phyloP scores from a whole-genome alignment of 2,888 invertebrate genomes.

The Helleia helle region DNA sequence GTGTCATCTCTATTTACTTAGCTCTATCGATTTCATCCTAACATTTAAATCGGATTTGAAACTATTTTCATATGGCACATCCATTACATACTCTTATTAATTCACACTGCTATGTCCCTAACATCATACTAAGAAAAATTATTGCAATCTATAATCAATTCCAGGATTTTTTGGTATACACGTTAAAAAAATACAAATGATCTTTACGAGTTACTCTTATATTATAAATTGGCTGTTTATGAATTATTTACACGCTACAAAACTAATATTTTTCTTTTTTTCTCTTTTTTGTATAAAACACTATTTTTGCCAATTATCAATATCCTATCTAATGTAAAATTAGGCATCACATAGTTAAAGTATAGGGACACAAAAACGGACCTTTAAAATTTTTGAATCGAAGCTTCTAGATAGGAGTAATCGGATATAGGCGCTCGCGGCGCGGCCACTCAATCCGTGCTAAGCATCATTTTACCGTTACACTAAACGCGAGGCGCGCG shows the following conservation, averaged over 20 bases:
- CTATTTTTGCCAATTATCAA: too few relatives aligned
- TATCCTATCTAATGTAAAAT: constrained; percentile 6
- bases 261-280: too few relatives aligned
- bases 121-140: constrained; percentile 7
- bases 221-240: not conserved
- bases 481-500: too few relatives aligned
- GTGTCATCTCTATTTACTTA: too few relatives aligned
- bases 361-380: constrained; percentile 3
- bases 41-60: too few relatives aligned
- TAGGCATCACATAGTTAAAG: not conserved
- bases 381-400: not conserved
- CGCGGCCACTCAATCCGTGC: too few relatives aligned
- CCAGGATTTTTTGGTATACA: constrained; percentile 2
- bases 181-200: constrained; percentile 7
- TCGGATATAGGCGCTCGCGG: too few relatives aligned
- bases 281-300: too few relatives aligned
- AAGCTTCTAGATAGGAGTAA: too few relatives aligned
- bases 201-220: not conserved
- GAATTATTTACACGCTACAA: too few relatives aligned
- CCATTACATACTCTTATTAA: not conserved
- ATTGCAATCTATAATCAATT: constrained; percentile 8
- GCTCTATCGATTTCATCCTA: too few relatives aligned
- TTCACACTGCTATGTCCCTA: not conserved
- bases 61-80: constrained; percentile 10
- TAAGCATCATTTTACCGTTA: too few relatives aligned